Base-by-base conservation (phyloP, 2,888 invertebrate genomes). In the Gibbula magus region DNA sequence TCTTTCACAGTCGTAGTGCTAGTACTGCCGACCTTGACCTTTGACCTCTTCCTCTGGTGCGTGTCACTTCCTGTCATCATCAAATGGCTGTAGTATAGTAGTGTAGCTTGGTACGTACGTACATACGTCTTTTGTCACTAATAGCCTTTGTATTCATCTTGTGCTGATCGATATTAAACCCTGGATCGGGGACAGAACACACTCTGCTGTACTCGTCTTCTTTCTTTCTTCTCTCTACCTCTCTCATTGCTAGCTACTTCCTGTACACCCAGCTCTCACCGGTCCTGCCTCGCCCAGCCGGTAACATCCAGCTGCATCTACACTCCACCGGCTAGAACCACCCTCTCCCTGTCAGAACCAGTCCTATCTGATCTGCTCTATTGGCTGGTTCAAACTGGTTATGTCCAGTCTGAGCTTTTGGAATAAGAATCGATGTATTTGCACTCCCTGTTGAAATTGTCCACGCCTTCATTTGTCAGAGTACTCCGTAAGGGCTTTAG, bases 181-280 rank as follows among this genome's bases (percentile, higher is more conserved):
- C 82, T 86, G 82, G 84, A 83, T 84, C 83, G 84, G 84, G 86
- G 84, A 81, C 78, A 79, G 56, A 77, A 79, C 45, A 78, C 78
- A 75, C 74, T 81, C 79, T 79, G 76, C 78, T 79, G 79, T 45
- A 45, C 45, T 45, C 45, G 45, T 85, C 75, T 29, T 81, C 70
- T 80, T 79, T 83, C 70, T 79, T 79, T 76, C 78, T 77, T 79
- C 53, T 78, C 53, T 51, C 52, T 79, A 51, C 70, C 73, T 79
- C 56, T 73, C 18, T 56, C 74, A 29, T 66, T 66, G 67, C 73
- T 74, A 45, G 75, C 76, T 67, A 75, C 75, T 45, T 13, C 10
- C 45, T 45, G 39, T 45, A 32, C 56, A 54, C 52, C 75, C 22
- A 66, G 51, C 67, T 67, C 51, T 53, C 78, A 70, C 35, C 13